Evolutionary conservation across 2,113 vertebrate genomes (phyloP).

Genomic region (Cryptomyrus ogoouensis): DNA sequence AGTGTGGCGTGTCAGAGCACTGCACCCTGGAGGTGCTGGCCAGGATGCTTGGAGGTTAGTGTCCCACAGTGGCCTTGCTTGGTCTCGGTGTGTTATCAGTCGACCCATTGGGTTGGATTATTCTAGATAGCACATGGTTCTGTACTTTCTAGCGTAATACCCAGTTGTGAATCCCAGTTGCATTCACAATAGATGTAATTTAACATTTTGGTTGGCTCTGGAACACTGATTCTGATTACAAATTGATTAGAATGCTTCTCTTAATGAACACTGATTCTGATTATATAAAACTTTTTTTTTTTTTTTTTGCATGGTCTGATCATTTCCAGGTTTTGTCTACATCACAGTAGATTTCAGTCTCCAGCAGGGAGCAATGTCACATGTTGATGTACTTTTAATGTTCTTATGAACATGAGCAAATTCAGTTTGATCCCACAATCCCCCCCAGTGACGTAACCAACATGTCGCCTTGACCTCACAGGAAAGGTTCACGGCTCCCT

Average conservation of each 20-base stretch:
- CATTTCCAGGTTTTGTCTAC: not conserved
- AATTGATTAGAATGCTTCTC: not conserved
- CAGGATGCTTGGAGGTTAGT: constrained; percentile 67
- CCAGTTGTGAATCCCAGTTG: not conserved
- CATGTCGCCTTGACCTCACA: constrained; percentile 21
- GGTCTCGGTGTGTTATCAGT: not conserved
- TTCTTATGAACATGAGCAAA: not conserved
- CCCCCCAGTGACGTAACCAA: not conserved
- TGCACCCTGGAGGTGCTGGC: constrained; percentile 64
- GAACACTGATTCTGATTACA: not conserved
- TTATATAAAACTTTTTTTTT: not conserved
- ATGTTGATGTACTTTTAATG: not conserved
- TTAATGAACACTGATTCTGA: no score
- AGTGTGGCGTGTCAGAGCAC: constrained; percentile 60
- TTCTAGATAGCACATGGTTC: not conserved
- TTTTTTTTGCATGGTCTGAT: not conserved
- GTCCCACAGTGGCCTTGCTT: not conserved
- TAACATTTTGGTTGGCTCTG: not conserved
- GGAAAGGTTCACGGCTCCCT: constrained; percentile 74
- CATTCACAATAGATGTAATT: not conserved
- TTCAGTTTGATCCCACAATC: not conserved
- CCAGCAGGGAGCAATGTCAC: not conserved
- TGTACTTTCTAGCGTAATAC: not conserved
- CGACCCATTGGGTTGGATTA: not conserved
- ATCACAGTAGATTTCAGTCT: not conserved